Evolutionary conservation across 2,888 invertebrate genomes (phyloP).

Genomic region (Gasteruption jaculator): DNA sequence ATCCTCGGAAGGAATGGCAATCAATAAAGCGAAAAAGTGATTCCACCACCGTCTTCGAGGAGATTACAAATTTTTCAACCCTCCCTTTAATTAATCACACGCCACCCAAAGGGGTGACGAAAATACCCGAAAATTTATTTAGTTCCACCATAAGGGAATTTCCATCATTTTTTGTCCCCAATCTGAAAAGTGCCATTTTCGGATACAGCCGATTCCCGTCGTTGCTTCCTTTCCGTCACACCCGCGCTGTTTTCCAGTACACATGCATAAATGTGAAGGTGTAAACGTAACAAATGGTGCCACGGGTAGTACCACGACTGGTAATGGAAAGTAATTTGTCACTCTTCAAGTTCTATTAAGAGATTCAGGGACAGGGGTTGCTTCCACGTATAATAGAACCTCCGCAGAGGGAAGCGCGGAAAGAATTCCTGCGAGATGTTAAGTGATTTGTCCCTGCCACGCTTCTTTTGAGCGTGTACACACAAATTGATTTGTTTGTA

Average conservation of each 20-base stretch:
- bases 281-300: slow-evolving; percentile 15
- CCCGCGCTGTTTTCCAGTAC: too few relatives aligned
- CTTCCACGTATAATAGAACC: too few relatives aligned
- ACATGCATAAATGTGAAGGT: slow-evolving; percentile 10
- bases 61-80: too few relatives aligned
- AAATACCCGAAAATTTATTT: neutral
- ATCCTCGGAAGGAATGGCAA: too few relatives aligned
- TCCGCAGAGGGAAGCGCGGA: slow-evolving; percentile 15
- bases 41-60: too few relatives aligned
- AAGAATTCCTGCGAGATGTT: slow-evolving; percentile 28
- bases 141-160: neutral
- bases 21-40: too few relatives aligned
- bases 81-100: too few relatives aligned
- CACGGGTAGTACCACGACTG: slow-evolving; percentile 16
- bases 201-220: too few relatives aligned
- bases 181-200: too few relatives aligned
- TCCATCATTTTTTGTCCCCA: slow-evolving; percentile 26
- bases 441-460: slow-evolving; percentile 47
- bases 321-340: slow-evolving; percentile 44
- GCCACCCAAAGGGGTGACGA: too few relatives aligned
- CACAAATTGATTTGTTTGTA: neutral
- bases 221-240: too few relatives aligned
- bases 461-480: slow-evolving; percentile 14
- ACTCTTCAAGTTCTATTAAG: slow-evolving; percentile 27
- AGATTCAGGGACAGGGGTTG: slow-evolving; percentile 17